Percentiles rank a stretch among this genome's conserved stretches.
These are phyloP conservation scores for Brachyistius frenatus DNA, from an alignment of 2,113 vertebrate genomes.

Conservation along the genomic window DNA sequence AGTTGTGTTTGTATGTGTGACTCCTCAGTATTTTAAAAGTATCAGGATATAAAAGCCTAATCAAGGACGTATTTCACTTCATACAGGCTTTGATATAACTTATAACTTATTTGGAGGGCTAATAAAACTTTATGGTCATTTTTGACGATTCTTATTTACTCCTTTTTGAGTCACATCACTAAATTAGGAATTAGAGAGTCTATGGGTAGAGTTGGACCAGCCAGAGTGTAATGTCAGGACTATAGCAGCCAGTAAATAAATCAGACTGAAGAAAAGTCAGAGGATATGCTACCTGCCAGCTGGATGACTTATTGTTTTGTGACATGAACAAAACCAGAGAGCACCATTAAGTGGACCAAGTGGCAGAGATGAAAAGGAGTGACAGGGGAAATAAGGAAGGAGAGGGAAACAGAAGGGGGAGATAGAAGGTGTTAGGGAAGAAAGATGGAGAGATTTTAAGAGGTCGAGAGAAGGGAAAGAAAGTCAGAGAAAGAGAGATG, in stretches of 20 bases:
- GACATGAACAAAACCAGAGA: slow-evolving; percentile 57
- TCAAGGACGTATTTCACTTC: slow-evolving; percentile 1
- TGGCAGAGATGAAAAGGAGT: slow-evolving; percentile 46
- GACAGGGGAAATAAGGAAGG: not conserved
- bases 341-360: slow-evolving; percentile 48
- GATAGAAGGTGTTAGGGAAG: not conserved
- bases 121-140: not conserved
- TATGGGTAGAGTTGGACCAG: not conserved
- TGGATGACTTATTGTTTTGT: slow-evolving; percentile 48
- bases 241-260: slow-evolving; percentile 41
- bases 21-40: slow-evolving; percentile 36
- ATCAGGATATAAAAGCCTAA: slow-evolving; percentile 3
- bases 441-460: slow-evolving; percentile 13
- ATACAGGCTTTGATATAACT: not conserved
- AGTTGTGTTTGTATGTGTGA: slow-evolving; percentile 29
- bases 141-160: not conserved
- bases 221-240: slow-evolving; percentile 10
- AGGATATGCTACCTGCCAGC: slow-evolving; percentile 22
- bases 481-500: slow-evolving; percentile 83
- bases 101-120: not conserved
- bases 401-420: not conserved
- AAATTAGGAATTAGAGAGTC: not conserved
- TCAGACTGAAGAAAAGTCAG: slow-evolving; percentile 41
- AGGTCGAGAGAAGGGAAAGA: slow-evolving; percentile 19
- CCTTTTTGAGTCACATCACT: not conserved